Conservation (phyloP, 2,113 vertebrate genomes). For the Sinosuthora webbiana region DNA sequence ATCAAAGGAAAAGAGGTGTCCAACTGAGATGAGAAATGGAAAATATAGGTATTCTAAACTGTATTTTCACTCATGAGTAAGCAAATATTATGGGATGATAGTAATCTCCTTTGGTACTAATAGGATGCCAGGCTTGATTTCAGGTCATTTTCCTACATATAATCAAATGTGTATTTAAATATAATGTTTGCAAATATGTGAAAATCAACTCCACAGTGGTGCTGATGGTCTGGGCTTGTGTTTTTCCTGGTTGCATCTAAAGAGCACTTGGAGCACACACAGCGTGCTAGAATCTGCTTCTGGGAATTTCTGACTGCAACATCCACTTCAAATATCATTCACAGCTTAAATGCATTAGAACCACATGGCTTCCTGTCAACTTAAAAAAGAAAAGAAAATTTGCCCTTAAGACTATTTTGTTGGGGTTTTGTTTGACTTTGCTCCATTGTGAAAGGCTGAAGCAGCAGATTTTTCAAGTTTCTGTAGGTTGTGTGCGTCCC, state of each 20-base stretch:
- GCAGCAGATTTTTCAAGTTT: slow-evolving; percentile 24
- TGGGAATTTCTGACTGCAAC: not conserved
- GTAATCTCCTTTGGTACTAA: not conserved
- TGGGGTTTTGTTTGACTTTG: not conserved
- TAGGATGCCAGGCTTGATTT: not conserved
- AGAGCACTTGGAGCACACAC: not conserved
- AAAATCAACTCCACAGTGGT: not conserved
- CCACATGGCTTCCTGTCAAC: slow-evolving; percentile 29
- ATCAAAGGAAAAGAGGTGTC: not conserved
- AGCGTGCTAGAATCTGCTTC: not conserved
- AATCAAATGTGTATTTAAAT: not conserved
- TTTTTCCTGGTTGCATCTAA: not conserved
- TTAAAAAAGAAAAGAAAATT: not conserved
- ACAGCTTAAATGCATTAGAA: slow-evolving; percentile 48
- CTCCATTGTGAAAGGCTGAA: slow-evolving; percentile 16
- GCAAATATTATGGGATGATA: not conserved
- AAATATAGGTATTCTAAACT: not conserved
- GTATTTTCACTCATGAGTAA: not conserved
- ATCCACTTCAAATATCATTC: slow-evolving; percentile 31
- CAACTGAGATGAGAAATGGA: not conserved
- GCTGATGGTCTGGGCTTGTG: not conserved
- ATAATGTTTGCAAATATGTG: not conserved
- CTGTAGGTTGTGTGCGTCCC: not conserved
- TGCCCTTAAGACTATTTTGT: not conserved
- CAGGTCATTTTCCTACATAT: not conserved